phyloP scores from a whole-genome alignment of 1,140 invertebrate genomes.

The Plectrocnemia conspersa region DNA sequence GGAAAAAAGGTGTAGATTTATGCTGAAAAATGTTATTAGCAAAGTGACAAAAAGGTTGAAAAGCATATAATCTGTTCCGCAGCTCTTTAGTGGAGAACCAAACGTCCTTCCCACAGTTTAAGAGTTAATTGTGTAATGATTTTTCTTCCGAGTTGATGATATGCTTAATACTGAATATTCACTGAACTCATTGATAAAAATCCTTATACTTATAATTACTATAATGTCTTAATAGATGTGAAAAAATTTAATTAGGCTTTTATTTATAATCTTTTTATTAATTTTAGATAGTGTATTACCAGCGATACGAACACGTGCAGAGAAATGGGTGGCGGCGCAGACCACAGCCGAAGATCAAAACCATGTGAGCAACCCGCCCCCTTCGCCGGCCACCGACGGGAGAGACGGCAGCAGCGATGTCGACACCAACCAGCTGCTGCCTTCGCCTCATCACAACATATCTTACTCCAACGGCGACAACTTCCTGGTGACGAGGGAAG shows the following conservation, averaged over 20 bases:
- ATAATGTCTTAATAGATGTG: too few species aligned
- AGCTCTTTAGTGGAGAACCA: too few species aligned
- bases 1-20: too few species aligned
- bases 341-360: conserved; percentile 49
- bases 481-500: conserved; percentile 26
- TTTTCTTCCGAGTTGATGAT: too few species aligned
- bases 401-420: conserved; percentile 66
- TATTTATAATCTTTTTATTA: conserved; percentile 3
- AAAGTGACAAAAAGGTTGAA: too few species aligned
- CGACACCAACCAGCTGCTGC: conserved; percentile 43
- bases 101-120: too few species aligned
- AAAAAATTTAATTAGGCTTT: conserved; percentile 37
- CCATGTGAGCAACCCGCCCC: conserved; percentile 66
- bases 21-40: too few species aligned
- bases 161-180: too few species aligned
- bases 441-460: conserved; percentile 36
- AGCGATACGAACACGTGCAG: conserved; percentile 53
- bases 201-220: too few species aligned
- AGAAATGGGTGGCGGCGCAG: conserved; percentile 51
- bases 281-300: conserved; percentile 53
- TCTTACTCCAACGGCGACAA: conserved; percentile 37
- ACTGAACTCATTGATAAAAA: too few species aligned
- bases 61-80: too few species aligned
- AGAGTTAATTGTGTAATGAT: too few species aligned
- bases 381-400: conserved; percentile 69